phyloP scores from a whole-genome alignment of 1,140 invertebrate species.

The Chymomyza costata region DNA sequence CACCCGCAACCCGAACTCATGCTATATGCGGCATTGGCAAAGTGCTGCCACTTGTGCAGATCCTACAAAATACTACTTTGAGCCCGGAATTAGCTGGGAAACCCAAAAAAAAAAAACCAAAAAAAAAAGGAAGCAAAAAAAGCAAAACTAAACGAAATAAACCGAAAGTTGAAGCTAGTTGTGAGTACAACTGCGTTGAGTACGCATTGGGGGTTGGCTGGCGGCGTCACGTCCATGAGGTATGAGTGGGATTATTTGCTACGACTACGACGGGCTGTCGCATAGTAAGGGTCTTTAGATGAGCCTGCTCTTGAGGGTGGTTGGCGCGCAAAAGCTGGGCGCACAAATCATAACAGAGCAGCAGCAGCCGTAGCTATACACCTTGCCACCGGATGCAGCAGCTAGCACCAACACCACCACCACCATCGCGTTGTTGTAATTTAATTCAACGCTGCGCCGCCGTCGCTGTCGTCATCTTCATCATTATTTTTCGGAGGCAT shows the following conservation, averaged over 20 bases:
- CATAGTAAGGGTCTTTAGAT: not conserved
- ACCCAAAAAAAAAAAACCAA: no score
- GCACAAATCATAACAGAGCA: slow-evolving; percentile 55
- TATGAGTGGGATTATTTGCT: slow-evolving; percentile 65
- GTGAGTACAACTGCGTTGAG: no score
- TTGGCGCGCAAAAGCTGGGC: no score
- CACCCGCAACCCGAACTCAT: slow-evolving; percentile 25
- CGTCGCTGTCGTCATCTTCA: slow-evolving; percentile 44
- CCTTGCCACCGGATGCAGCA: slow-evolving; percentile 14
- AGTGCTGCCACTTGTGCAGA: slow-evolving; percentile 53
- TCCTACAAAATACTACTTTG: slow-evolving; percentile 68
- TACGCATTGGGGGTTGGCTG: not conserved
- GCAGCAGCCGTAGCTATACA: slow-evolving; percentile 20
- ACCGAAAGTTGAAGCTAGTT: no score
- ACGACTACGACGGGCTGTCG: slow-evolving; percentile 27
- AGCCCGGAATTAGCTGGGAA: slow-evolving; percentile 65
- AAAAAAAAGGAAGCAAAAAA: no score
- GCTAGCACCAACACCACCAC: slow-evolving; percentile 16
- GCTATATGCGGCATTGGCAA: slow-evolving; percentile 16
- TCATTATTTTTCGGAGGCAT: slow-evolving; percentile 75
- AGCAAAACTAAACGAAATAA: no score
- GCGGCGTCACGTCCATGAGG: slow-evolving; percentile 5
- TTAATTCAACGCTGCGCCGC: slow-evolving; percentile 69
- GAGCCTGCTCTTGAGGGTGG: slow-evolving; percentile 15
- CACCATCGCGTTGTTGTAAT: slow-evolving; percentile 53